A percentile compares a stretch with the other conserved stretches of the same genome.
Conservation (phyloP, 2,888 invertebrate species). For the Nomada lathburiana region DNA sequence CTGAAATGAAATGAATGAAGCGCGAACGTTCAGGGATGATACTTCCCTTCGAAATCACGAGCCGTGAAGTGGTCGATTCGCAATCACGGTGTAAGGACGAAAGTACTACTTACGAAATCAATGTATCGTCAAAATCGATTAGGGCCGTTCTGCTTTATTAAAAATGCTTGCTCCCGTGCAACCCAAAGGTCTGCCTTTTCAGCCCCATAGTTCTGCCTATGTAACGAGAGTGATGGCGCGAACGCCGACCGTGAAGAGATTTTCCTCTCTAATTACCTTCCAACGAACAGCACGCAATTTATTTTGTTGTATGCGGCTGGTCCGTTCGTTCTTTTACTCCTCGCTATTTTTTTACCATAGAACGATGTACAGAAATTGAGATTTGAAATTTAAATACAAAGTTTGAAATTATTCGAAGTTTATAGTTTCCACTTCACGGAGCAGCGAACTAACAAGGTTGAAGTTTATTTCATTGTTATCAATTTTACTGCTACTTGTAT, state of each 20-base stretch:
- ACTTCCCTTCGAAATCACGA: conserved; percentile 1
- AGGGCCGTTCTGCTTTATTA: conserved; percentile 35
- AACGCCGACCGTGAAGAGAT: not conserved
- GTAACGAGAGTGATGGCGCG: conserved; percentile 34
- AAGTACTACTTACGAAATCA: conserved; percentile 63
- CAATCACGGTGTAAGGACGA: conserved; percentile 26
- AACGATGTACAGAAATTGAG: no score
- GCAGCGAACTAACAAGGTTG: no score
- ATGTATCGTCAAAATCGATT: conserved; percentile 74
- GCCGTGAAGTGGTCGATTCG: not conserved
- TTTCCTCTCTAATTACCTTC: not conserved
- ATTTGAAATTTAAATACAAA: no score
- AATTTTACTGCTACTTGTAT: no score
- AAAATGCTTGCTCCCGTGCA: conserved; percentile 22
- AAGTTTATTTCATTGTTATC: no score
- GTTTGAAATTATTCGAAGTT: no score
- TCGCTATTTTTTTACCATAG: no score
- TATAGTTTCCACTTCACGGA: no score
- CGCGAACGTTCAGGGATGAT: not conserved
- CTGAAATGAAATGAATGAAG: conserved; percentile 2
- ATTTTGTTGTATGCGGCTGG: no score
- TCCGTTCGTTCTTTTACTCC: no score
- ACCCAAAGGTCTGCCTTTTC: conserved; percentile 20
- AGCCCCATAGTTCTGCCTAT: conserved; percentile 6
- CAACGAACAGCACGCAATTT: not conserved